Conservation (phyloP, 2,888 invertebrate genomes). For the Xanthia icteritia region DNA sequence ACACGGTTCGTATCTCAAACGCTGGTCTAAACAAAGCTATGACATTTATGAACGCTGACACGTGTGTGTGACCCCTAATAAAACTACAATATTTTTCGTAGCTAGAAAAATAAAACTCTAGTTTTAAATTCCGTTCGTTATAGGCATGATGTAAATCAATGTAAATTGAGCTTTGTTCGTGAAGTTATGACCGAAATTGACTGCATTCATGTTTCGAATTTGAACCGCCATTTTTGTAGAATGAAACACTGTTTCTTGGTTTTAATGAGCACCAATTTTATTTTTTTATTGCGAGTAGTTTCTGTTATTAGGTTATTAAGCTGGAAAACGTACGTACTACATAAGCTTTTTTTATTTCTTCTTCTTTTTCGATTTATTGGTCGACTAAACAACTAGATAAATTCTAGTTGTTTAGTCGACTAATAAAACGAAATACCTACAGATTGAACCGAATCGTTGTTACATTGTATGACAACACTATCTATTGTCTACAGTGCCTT, state of each 20-base stretch:
- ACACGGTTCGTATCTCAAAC: conserved; percentile 80
- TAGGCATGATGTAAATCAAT: conserved; percentile 33
- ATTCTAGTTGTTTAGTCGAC: background rate
- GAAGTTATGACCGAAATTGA: conserved; percentile 22
- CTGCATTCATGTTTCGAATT: conserved; percentile 12
- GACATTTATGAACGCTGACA: conserved; percentile 84
- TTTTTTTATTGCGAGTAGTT: background rate
- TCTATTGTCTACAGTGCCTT: conserved; percentile 27
- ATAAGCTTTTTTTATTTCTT: background rate
- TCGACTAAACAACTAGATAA: too few species aligned
- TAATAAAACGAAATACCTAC: conserved; percentile 8
- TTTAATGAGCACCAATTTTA: background rate
- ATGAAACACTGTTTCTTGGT: conserved; percentile 3
- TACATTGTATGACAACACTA: conserved; percentile 9
- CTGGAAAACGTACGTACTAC: background rate
- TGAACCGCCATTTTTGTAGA: conserved; percentile 17
- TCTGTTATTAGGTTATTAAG: background rate
- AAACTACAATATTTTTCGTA: conserved; percentile 46
- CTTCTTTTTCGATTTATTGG: too few species aligned
- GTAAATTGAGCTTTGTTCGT: conserved; percentile 50
- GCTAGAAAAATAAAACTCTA: conserved; percentile 23
- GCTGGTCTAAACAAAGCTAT: conserved; percentile 75
- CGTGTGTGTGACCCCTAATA: conserved; percentile 72
- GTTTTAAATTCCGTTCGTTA: conserved; percentile 36
- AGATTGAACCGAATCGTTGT: background rate